Percentiles rank a stretch among this genome's conserved stretches.
These are phyloP conservation scores for Trochalopteron elliotii DNA, from an alignment of 2,113 vertebrate genomes.

Conservation along the genomic window DNA sequence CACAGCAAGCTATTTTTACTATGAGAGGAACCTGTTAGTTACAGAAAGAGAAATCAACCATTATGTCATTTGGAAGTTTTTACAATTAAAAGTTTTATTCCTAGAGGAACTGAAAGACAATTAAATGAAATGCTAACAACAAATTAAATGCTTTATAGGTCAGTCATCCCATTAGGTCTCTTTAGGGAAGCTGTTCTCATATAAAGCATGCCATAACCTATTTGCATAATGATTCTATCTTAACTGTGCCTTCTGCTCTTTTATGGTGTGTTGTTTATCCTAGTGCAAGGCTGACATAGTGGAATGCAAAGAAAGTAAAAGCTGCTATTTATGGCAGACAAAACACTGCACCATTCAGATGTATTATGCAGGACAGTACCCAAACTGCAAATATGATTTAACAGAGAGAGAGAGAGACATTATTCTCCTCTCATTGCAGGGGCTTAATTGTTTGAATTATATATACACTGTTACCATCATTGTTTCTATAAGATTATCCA, in stretches of 20 bases:
- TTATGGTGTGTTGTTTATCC: slow-evolving; percentile 76
- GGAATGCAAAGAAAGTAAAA: slow-evolving; percentile 63
- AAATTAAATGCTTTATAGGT: slow-evolving; percentile 82
- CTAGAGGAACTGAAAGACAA: slow-evolving; percentile 74
- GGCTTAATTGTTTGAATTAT: slow-evolving; percentile 44
- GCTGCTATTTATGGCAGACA: slow-evolving; percentile 66
- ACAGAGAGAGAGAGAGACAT: background rate
- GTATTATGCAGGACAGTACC: slow-evolving; percentile 49
- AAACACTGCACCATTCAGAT: slow-evolving; percentile 36
- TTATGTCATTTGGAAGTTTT: slow-evolving; percentile 76
- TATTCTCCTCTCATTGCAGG: background rate
- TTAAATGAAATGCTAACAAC: slow-evolving; percentile 79
- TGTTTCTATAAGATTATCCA: background rate
- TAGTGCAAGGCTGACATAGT: slow-evolving; percentile 63
- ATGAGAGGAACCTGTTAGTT: slow-evolving; percentile 68
- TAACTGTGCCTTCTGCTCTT: slow-evolving; percentile 78
- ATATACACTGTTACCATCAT: background rate
- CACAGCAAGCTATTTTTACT: slow-evolving; percentile 22
- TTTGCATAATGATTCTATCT: slow-evolving; percentile 79
- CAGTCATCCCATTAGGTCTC: slow-evolving; percentile 77
- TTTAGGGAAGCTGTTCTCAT: slow-evolving; percentile 77
- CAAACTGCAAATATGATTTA: slow-evolving; percentile 58
- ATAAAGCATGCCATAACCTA: slow-evolving; percentile 78
- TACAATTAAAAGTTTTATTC: slow-evolving; percentile 81
- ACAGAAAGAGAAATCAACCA: slow-evolving; percentile 71